phyloP scores from a whole-genome alignment of 2,113 vertebrate genomes.

The Platycercus adscitus region DNA sequence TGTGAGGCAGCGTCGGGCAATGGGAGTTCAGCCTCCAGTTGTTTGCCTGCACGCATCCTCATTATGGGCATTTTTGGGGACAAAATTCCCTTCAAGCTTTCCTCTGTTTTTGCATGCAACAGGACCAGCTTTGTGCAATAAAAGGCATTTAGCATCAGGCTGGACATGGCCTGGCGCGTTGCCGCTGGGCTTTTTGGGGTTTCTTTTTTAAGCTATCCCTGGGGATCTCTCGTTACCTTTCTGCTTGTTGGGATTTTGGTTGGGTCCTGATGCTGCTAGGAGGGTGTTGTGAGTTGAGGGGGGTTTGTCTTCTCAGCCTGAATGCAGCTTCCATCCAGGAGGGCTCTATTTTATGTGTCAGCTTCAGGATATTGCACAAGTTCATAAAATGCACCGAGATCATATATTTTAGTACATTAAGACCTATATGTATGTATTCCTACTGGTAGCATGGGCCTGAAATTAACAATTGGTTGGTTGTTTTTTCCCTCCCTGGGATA shows the following conservation, averaged over 20 bases:
- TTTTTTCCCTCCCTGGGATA: background rate
- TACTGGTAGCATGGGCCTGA: conserved; percentile 7
- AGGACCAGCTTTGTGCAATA: conserved; percentile 74
- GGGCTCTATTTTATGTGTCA: conserved; percentile 34
- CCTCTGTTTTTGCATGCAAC: conserved; percentile 62
- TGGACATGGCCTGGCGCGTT: conserved; percentile 78
- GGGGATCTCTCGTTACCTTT: conserved; percentile 72
- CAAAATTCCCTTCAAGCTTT: conserved; percentile 62
- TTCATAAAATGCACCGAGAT: conserved; percentile 25
- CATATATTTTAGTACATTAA: conserved; percentile 18
- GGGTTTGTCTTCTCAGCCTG: background rate
- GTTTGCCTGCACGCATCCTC: conserved; percentile 54
- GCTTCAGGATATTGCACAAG: conserved; percentile 48
- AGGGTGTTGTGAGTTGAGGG: background rate
- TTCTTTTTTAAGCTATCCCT: conserved; percentile 18
- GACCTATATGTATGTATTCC: background rate
- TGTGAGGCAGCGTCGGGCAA: conserved; percentile 15
- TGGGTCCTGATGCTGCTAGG: conserved; percentile 44
- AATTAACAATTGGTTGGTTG: background rate
- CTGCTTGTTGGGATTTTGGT: conserved; percentile 70
- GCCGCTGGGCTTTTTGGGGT: conserved; percentile 60
- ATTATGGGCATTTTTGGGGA: conserved; percentile 34
- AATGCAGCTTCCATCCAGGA: background rate
- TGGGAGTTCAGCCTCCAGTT: conserved; percentile 53
- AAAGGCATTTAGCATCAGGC: conserved; percentile 80